Evolutionary conservation across 2,797 vertebrate genomes (phyloP).

Genomic region (Moxostoma hubbsi): DNA sequence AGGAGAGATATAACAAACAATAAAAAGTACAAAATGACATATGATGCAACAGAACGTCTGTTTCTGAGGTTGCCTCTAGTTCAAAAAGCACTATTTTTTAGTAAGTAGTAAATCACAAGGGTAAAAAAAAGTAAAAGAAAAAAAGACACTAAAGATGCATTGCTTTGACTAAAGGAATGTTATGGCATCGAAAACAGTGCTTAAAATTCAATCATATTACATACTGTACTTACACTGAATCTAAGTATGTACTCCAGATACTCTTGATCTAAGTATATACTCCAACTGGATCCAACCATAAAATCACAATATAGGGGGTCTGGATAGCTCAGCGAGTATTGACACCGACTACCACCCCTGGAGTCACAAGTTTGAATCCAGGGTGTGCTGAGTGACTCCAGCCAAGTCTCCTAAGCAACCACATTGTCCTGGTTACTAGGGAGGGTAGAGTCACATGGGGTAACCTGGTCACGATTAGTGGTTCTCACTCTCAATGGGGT

Average conservation of each 20-base stretch:
- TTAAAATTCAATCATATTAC: background rate
- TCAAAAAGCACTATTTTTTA: background rate
- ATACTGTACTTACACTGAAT: background rate
- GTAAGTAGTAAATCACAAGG: background rate
- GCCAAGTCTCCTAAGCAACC: no score
- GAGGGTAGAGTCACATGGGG: no score
- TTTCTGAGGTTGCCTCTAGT: constrained; percentile 1
- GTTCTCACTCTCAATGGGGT: no score
- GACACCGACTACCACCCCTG: no score
- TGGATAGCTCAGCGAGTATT: no score
- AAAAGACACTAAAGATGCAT: background rate
- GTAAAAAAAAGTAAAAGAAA: background rate
- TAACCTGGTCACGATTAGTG: no score
- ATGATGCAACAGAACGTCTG: background rate
- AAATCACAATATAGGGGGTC: no score
- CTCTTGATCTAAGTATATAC: background rate
- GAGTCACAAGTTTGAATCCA: no score
- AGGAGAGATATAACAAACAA: no score
- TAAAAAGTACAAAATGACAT: constrained; percentile 50
- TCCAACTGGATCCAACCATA: background rate
- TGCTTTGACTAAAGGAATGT: background rate
- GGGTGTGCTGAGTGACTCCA: no score
- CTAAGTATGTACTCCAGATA: constrained; percentile 7
- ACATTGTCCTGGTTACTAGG: no score
- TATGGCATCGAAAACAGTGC: background rate